Conservation (phyloP, 2,888 invertebrate genomes). For the Epinotia demarniana region DNA sequence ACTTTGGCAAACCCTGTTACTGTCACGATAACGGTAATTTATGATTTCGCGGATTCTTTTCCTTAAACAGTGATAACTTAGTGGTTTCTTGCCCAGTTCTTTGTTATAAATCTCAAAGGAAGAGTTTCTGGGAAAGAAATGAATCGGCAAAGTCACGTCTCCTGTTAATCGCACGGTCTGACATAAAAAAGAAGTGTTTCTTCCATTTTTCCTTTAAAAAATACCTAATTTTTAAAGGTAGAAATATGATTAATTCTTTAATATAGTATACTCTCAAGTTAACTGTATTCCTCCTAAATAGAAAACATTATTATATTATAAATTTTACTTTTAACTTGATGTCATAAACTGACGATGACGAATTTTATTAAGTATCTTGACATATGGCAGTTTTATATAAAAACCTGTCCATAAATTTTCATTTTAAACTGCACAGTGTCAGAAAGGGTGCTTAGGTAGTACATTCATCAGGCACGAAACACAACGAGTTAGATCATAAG, state of each 20-base stretch:
- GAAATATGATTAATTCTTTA: not conserved
- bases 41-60: conserved; percentile 42
- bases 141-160: conserved; percentile 32
- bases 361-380: not conserved
- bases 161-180: conserved; percentile 7
- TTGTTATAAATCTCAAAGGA: conserved; percentile 43
- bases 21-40: conserved; percentile 42
- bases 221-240: not conserved
- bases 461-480: too few species aligned
- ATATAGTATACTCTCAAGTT: too few species aligned
- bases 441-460: not conserved
- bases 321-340: not conserved
- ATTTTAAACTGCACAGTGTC: not conserved
- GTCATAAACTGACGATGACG: not conserved
- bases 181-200: conserved; percentile 18
- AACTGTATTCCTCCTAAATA: not conserved
- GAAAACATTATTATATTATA: not conserved
- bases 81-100: conserved; percentile 35
- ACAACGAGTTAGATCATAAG: not conserved
- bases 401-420: not conserved
- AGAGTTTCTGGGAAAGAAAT: conserved; percentile 34
- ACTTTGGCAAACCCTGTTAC: conserved; percentile 43
- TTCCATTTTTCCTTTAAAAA: not conserved
- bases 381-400: not conserved
- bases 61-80: conserved; percentile 42